Evolutionary conservation across 2,888 invertebrate species (phyloP), one percentile per base, ranked within the genome.

Genomic region (Catocala sponsa): DNA sequence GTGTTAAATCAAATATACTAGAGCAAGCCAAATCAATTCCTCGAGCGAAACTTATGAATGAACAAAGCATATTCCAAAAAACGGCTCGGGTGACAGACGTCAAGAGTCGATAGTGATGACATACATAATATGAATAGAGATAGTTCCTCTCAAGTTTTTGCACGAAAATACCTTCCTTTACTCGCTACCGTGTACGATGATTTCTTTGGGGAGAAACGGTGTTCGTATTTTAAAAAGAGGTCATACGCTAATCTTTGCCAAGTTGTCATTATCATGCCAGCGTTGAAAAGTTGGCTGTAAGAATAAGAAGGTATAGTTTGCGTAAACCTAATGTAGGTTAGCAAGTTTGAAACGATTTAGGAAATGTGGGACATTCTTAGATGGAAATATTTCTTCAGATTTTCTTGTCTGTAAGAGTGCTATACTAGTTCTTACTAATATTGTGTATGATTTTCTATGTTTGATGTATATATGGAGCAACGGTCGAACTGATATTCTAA

Each of bases 81-180:
- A 57, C 53, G 49, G 25, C 53, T 32, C 54, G 59, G 60, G 64
- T 74, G 69, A 73, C 72, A 73, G 69, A 73, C 72, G 76, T 69
- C 72, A 62, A 44, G 46, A 65, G 52, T 68, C 72, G 62, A 75
- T 75, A 74, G 43, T 43, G 65, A 72, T 72, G 63, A 54, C 65
- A 57, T 69, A 54, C 65, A 57, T 69, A 55, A 59, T 48, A 72
- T 72, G 73, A 73, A 73, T 75, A 75, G 63, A 61, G 69, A 75
- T 75, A 72, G 65, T 63, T 63, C 48, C 47, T 56, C 48, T 15
- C 55, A 43, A 68, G 44, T 63, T 73, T 75, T 69, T 68, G 63
- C 57, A 53, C 25, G 54, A 61, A 49, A 55, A 52, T 41, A 6
- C 15, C 35, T 61, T 60, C 55, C 59, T 57, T 13, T 42, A 25